These are phyloP conservation scores for Heterodera filipjevi DNA, from an alignment of 2,888 invertebrate species.

Conservation along the genomic window DNA sequence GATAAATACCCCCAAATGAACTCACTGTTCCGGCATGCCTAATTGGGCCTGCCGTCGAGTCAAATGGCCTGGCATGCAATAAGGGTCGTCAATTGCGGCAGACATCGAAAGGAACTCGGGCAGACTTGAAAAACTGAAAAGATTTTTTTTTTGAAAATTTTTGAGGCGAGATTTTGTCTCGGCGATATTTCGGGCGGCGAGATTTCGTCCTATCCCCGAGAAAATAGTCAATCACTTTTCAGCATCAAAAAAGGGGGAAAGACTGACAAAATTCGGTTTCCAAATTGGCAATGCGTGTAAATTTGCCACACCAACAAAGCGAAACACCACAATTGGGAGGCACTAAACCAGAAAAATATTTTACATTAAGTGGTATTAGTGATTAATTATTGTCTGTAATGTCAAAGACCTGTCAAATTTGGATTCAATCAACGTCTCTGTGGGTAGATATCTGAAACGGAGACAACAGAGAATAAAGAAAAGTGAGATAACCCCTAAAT, in stretches of 20 bases:
- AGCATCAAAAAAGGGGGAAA: background rate
- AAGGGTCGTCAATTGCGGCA: conserved; percentile 22
- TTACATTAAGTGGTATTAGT: background rate
- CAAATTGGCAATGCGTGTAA: conserved; percentile 29
- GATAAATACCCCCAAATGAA: background rate
- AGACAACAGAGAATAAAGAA: background rate
- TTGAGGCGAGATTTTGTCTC: too few relatives aligned
- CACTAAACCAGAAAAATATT: background rate
- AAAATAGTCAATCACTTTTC: background rate
- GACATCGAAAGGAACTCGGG: conserved; percentile 22
- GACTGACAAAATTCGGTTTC: conserved; percentile 31
- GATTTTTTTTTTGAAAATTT: background rate
- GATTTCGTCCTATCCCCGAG: too few relatives aligned
- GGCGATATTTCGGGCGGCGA: too few relatives aligned
- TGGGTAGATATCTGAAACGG: conserved; percentile 26
- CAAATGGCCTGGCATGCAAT: conserved; percentile 30
- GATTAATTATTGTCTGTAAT: background rate
- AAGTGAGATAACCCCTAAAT: background rate
- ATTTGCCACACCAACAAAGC: conserved; percentile 30
- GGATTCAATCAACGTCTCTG: conserved; percentile 20
- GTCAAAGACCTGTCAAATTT: conserved; percentile 8
- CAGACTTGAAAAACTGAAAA: conserved; percentile 17
- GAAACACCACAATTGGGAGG: conserved; percentile 30
- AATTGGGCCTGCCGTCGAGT: conserved; percentile 18
- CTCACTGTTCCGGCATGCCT: conserved; percentile 26